Conservation (phyloP, 2,888 invertebrate species). For the Palloptera scutellata region DNA sequence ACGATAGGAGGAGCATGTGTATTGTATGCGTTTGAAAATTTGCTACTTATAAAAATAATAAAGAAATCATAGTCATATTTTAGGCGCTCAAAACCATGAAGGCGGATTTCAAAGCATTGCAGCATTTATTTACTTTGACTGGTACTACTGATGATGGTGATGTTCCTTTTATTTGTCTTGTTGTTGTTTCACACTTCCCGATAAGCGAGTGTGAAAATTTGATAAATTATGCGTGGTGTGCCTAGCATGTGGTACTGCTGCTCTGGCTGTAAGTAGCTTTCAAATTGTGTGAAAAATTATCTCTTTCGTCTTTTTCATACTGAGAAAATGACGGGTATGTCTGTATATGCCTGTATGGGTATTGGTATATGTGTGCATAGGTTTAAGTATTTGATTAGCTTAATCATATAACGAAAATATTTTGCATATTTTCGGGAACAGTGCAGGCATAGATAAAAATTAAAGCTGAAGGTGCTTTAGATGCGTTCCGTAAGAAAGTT, state of each 20-base stretch:
- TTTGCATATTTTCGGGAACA: conserved; percentile 22
- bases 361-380: conserved; percentile 11
- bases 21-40: background rate
- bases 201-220: conserved; percentile 33
- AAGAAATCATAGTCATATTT: conserved; percentile 38
- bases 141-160: too few relatives aligned
- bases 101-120: too few relatives aligned
- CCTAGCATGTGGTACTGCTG: conserved; percentile 10
- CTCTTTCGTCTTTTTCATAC: too few relatives aligned
- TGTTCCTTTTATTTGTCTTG: too few relatives aligned
- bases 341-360: conserved; percentile 18
- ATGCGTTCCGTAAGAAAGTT: too few relatives aligned
- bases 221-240: conserved; percentile 44
- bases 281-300: conserved; percentile 26
- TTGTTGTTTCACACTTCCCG: too few relatives aligned
- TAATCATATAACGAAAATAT: conserved; percentile 27
- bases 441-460: too few relatives aligned
- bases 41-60: conserved; percentile 3
- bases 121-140: too few relatives aligned
- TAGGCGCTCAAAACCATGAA: conserved; percentile 40
- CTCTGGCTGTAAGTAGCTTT: conserved; percentile 23
- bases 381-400: conserved; percentile 25
- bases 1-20: conserved; percentile 14
- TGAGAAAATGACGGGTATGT: too few relatives aligned
- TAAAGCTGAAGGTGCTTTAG: too few relatives aligned